Conservation (phyloP, 2,113 vertebrate species). For the Micromys minutus region DNA sequence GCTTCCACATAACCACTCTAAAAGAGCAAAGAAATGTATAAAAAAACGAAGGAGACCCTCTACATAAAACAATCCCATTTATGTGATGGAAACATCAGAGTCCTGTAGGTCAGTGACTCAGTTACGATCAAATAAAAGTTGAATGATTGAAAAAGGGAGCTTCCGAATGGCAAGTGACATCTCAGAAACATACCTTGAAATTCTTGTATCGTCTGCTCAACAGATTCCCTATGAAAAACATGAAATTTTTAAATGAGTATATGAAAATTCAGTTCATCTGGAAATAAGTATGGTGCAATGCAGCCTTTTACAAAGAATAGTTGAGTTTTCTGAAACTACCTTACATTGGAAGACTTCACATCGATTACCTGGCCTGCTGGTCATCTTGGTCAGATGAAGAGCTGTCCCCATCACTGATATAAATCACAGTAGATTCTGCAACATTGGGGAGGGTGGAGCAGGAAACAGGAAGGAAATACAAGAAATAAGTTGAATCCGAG, state of each 20-base stretch:
- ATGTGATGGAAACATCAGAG: neutral
- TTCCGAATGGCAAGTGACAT: neutral
- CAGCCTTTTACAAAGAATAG: neutral
- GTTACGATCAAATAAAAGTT: neutral
- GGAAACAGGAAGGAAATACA: neutral
- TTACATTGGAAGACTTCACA: neutral
- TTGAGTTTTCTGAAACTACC: neutral
- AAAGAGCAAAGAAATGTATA: neutral
- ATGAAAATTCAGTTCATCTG: neutral
- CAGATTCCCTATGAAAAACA: neutral
- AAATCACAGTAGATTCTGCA: accelerated
- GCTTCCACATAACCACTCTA: neutral
- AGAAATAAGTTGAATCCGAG: neutral
- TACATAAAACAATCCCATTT: neutral
- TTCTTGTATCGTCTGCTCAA: neutral
- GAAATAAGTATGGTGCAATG: neutral
- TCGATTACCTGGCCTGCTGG: neutral
- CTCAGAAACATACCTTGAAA: neutral
- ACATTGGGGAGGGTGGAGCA: neutral
- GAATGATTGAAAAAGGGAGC: neutral
- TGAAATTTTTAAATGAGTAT: neutral
- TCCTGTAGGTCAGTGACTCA: neutral
- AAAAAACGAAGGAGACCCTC: neutral
- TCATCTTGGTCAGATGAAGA: neutral
- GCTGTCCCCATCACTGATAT: neutral